Base-by-base conservation (phyloP, 2,797 vertebrate genomes). In the Cephalopachus bancanus region DNA sequence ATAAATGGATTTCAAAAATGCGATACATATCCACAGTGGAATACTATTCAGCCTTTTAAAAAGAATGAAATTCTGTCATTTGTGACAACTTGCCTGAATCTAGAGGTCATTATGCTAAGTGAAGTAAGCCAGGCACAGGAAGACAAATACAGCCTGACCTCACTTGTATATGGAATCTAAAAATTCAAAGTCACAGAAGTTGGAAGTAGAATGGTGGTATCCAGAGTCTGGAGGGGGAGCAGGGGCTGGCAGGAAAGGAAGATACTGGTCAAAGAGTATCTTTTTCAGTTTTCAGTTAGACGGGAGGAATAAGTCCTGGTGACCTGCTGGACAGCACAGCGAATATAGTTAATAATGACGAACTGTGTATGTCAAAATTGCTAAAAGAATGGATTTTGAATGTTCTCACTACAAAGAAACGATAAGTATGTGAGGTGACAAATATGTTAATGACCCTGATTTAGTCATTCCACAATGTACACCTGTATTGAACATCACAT, bases 361-460 rank as follows among this genome's bases (percentile, higher is more conserved):
- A 11, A 12, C 17, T 30, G 9, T 53, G 5, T 14, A 51, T 30
- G 80, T 51, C 30, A n/a, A 26, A 28, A 65, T 37, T 65, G 30
- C 49, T 89, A 1, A 78, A 92, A 75, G 33, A 62, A 16, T 74
- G 37, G 59, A 24, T 85, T 55, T 74, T n/a, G n/a, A 64, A 84
- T 93, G 57, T 83, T 65, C 72, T 84, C 57, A 72, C 12, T 7
- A 80, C 80, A 93, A 71, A 78, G 74, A 95, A 89, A 78, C n/a
- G n/a, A 55, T 78, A 78, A 30, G 59, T 57, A 10, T 16, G n/a
- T 24, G 28, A 89, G 67, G 28, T n/a, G 28, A 78, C n/a, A 11
- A 37, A 6, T n/a, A 76, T 10, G 22, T 65, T 57, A 51, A 89
- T 83, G 64, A 69, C 37, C 71, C n/a, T 69, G 10, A 22, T 44